Evolutionary conservation across 1,140 invertebrate genomes (phyloP).

Genomic region (Leptinotarsa undecemlineata): DNA sequence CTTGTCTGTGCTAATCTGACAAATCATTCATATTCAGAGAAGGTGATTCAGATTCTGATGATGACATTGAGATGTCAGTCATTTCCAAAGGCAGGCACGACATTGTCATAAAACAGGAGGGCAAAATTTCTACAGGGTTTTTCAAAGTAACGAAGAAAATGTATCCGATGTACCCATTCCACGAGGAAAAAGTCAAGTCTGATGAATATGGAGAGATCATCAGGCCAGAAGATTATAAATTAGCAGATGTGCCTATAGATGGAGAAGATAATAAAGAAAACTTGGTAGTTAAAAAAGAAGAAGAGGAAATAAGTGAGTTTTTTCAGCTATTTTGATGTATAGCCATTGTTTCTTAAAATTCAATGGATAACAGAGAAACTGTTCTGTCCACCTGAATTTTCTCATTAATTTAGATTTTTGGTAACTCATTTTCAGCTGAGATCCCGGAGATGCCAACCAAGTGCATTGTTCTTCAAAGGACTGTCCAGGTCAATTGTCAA

Average conservation of each 20-base stretch:
- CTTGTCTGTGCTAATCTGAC: neutral
- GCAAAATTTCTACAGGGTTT: constrained; percentile 70
- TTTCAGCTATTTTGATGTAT: too few species aligned
- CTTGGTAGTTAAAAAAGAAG: constrained; percentile 64
- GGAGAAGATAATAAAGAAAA: constrained; percentile 78
- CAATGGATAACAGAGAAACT: neutral
- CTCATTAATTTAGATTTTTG: neutral
- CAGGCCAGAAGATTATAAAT: constrained; percentile 83
- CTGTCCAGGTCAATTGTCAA: constrained; percentile 80
- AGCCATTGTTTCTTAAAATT: neutral
- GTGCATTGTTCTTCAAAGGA: constrained; percentile 77
- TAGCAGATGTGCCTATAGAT: constrained; percentile 65
- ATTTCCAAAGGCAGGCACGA: constrained; percentile 82
- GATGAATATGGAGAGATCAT: constrained; percentile 97
- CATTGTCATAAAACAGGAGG: constrained; percentile 83
- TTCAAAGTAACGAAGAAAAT: constrained; percentile 93
- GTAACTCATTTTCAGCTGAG: constrained; percentile 56
- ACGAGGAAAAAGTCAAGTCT: constrained; percentile 89
- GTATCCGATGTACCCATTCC: constrained; percentile 95
- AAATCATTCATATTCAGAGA: constrained; percentile 58
- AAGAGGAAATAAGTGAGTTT: constrained; percentile 48
- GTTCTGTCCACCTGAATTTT: too few species aligned
- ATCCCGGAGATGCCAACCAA: constrained; percentile 84
- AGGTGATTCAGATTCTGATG: constrained; percentile 84
- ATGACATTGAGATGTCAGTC: constrained; percentile 81